phyloP scores from a whole-genome alignment of 2,888 invertebrate genomes.

The Idaea straminata region DNA sequence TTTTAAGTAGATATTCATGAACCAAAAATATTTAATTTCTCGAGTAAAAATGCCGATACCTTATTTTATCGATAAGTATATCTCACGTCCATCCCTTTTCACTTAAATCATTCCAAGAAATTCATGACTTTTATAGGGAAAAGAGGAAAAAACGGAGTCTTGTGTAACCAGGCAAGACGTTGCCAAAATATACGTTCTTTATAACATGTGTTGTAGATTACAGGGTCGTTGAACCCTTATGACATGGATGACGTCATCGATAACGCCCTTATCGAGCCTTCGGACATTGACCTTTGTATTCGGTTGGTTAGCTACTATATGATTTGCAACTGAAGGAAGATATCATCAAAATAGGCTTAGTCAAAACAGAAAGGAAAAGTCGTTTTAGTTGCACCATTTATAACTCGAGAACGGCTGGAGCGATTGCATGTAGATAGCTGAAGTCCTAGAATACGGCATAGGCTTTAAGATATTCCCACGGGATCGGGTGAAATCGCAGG shows the following conservation, averaged over 20 bases:
- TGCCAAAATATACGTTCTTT: slow-evolving; percentile 42
- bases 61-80: slow-evolving; percentile 1
- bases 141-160: slow-evolving; percentile 28
- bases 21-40: too few relatives aligned
- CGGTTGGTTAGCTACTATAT: not conserved
- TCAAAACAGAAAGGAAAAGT: too few relatives aligned
- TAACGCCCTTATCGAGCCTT: not conserved
- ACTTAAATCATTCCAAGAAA: slow-evolving; percentile 31
- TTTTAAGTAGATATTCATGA: too few relatives aligned
- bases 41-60: not conserved
- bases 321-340: not conserved
- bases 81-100: slow-evolving; percentile 13
- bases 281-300: not conserved
- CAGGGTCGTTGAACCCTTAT: not conserved
- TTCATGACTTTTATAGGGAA: slow-evolving; percentile 41
- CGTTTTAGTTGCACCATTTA: too few relatives aligned
- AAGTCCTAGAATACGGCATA: too few relatives aligned
- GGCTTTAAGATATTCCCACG: too few relatives aligned
- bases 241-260: not conserved
- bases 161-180: slow-evolving; percentile 32
- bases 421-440: too few relatives aligned
- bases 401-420: too few relatives aligned
- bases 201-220: not conserved
- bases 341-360: too few relatives aligned
- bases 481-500: too few relatives aligned